Base-by-base conservation (phyloP, 2,797 vertebrate species). In the Trachops cirrhosus region DNA sequence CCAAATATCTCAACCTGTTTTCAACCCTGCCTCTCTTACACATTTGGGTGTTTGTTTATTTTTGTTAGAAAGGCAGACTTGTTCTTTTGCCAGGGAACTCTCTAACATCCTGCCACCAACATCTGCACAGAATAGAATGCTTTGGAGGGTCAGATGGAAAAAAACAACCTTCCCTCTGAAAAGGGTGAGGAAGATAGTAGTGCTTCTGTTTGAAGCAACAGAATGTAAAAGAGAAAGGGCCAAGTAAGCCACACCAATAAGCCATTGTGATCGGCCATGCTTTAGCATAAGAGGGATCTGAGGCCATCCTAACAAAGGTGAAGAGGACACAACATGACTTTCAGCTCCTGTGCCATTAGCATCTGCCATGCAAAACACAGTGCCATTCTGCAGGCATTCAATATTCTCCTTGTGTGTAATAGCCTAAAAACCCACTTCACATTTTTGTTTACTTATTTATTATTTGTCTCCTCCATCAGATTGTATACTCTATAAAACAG, bases 71-170 rank as follows among this genome's bases (percentile, higher is more conserved):
- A 97, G 77, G 54, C 75, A 44, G 68, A 41, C 21, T 97, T 91
- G 22, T 89, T 85, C 50, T 59, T 87, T 34, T 92, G 91, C 85
- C 93, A 96, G 44, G 77, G 89, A 83, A 96, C 90, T 94, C 96
- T 87, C 96, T 95, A 96, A 41, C 93, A 93, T 92, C 88, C 88
- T 94, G 88, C 78, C 90, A 52, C 92, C 90, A 93, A 74, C 92
- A 95, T 96, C 96, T 94, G 96, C 89, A 75, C 91, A 92, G 77
- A 92, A 97, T 83, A 97, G 95, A 48, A 80, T 64, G 37, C 46
- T 94, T 95, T 93, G n/a, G 62, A 97, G 77, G 29, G 22, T 84
- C 48, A 86, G 68, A 90, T 46, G 6, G 29, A 64, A 68, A 54
- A 48, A 73, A 54, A 62, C 95, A 46, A 62, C 54, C 50, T 96